Evolutionary conservation across 2,888 invertebrate species (phyloP).

Genomic region (Baronia brevicornis): DNA sequence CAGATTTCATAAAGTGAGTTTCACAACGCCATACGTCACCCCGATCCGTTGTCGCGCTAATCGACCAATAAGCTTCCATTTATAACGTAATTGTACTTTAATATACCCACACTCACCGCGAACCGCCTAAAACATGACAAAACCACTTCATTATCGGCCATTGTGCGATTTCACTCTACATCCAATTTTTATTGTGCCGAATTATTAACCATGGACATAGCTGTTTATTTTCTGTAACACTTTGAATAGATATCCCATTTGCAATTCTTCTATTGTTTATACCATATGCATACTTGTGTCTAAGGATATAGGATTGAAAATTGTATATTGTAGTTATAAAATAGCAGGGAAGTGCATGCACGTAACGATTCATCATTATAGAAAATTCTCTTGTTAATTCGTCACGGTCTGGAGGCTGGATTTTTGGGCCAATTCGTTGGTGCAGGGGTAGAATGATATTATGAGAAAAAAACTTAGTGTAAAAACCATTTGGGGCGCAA

Average conservation of each 20-base stretch:
- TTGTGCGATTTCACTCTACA: conserved; percentile 59
- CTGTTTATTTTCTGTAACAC: conserved; percentile 24
- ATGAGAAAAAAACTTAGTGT: conserved; percentile 35
- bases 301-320: conserved; percentile 8
- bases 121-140: conserved; percentile 53
- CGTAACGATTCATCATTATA: conserved; percentile 52
- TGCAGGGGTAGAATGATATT: conserved; percentile 28
- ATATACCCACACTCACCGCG: conserved; percentile 52
- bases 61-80: conserved; percentile 63
- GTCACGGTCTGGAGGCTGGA: conserved; percentile 40
- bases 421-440: conserved; percentile 44
- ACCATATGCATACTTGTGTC: conserved; percentile 10
- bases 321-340: conserved; percentile 5
- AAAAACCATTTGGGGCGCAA: conserved; percentile 21
- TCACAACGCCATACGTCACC: conserved; percentile 19
- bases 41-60: conserved; percentile 39
- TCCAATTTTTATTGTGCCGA: conserved; percentile 42
- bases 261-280: conserved; percentile 28
- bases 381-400: conserved; percentile 64
- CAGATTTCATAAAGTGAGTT: conserved; percentile 23
- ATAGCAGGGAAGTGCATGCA: conserved; percentile 36
- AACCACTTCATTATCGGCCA: conserved; percentile 56
- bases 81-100: conserved; percentile 65
- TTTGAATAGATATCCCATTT: conserved; percentile 20
- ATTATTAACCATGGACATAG: conserved; percentile 15